Percentiles rank a stretch among this genome's conserved stretches.
phyloP scores from a whole-genome alignment of 2,113 vertebrate genomes.

The Nansenia antarctica region DNA sequence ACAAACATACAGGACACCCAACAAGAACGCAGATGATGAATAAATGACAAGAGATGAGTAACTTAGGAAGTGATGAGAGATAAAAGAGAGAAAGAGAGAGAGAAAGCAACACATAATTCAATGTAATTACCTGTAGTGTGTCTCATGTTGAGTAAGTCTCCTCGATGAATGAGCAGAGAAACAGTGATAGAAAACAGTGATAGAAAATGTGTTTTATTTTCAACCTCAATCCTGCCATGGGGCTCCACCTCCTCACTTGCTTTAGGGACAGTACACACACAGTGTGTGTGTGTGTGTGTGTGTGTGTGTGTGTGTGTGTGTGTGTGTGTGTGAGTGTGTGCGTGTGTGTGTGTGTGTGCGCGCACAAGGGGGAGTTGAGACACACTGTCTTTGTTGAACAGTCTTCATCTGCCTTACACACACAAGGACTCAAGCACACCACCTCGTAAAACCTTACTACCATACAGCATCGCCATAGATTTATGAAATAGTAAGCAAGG shows the following conservation, averaged over 20 bases:
- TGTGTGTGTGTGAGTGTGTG: slow-evolving; percentile 34
- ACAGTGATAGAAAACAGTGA: slow-evolving; percentile 4
- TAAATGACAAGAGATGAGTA: not conserved
- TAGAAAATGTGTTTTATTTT: slow-evolving; percentile 17
- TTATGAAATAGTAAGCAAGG: too few species aligned
- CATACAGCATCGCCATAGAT: too few species aligned
- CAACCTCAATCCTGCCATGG: not conserved
- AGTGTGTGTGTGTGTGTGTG: slow-evolving; percentile 41
- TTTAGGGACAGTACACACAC: slow-evolving; percentile 18
- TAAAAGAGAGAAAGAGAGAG: not conserved
- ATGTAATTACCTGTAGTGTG: slow-evolving; percentile 54
- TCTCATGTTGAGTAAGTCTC: slow-evolving; percentile 43
- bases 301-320: slow-evolving; percentile 43
- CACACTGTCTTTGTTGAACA: too few species aligned
- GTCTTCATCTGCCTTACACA: not conserved
- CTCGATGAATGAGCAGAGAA: slow-evolving; percentile 17
- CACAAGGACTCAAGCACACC: too few species aligned
- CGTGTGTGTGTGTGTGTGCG: slow-evolving; percentile 36
- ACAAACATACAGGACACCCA: too few species aligned
- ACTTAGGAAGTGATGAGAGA: not conserved
- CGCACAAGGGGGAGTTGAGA: not conserved
- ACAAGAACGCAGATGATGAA: not conserved
- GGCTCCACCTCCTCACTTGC: slow-evolving; percentile 39
- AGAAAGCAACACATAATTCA: not conserved
- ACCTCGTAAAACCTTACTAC: not conserved